These are phyloP conservation scores for Acrobasis consociella DNA, from an alignment of 2,888 invertebrate species.

Conservation along the genomic window DNA sequence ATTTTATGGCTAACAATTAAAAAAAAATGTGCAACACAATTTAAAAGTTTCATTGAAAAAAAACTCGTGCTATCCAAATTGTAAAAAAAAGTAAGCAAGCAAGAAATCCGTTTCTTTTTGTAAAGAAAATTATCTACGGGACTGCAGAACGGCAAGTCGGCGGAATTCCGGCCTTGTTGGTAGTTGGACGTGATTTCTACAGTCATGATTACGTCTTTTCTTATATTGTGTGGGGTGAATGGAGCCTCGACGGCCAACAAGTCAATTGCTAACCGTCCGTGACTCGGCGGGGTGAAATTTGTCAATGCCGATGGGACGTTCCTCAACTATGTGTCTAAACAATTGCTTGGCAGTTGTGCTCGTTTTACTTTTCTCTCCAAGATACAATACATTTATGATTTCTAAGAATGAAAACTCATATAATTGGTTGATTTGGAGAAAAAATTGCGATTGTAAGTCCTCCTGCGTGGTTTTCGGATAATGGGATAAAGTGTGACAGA, in stretches of 20 bases:
- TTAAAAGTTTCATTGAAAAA: too few species aligned
- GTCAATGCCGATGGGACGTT: slow-evolving; percentile 32
- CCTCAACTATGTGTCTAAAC: slow-evolving; percentile 26
- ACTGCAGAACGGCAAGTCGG: slow-evolving; percentile 54
- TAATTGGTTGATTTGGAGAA: too few species aligned
- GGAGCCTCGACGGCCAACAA: slow-evolving; percentile 56
- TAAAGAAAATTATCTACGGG: slow-evolving; percentile 60
- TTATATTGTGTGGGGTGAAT: slow-evolving; percentile 74
- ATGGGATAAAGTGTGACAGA: too few species aligned
- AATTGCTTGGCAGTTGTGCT: not conserved
- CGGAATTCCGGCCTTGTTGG: slow-evolving; percentile 77
- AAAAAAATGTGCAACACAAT: too few species aligned
- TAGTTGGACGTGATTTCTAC: slow-evolving; percentile 73
- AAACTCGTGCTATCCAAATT: slow-evolving; percentile 45
- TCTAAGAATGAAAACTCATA: too few species aligned
- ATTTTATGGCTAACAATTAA: too few species aligned
- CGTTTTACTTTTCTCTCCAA: not conserved
- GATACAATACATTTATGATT: not conserved
- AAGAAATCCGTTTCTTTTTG: slow-evolving; percentile 52
- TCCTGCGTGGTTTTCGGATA: too few species aligned
- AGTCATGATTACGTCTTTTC: slow-evolving; percentile 76
- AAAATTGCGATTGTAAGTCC: too few species aligned
- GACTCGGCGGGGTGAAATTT: slow-evolving; percentile 43
- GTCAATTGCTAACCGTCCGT: slow-evolving; percentile 65
- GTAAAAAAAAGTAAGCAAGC: slow-evolving; percentile 47